Evolutionary conservation across 2,888 invertebrate genomes (phyloP).

Genomic region (Dasypolia templi): DNA sequence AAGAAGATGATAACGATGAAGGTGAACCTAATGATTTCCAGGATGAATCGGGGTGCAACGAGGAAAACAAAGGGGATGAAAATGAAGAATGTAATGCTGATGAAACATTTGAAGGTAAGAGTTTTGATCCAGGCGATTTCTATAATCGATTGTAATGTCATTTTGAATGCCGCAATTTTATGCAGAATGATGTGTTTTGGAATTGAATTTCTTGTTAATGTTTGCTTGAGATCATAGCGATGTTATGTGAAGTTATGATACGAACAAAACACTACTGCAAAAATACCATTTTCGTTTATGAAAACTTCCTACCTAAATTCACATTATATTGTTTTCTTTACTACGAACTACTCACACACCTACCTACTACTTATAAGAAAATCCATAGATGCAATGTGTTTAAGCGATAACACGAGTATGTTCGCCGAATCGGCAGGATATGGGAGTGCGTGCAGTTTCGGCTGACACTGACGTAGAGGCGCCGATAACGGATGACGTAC

Average conservation of each 20-base stretch:
- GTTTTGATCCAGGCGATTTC: not conserved
- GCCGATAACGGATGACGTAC: slow-evolving; percentile 86
- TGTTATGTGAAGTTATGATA: not conserved
- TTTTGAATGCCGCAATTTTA: not conserved
- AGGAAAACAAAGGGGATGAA: slow-evolving; percentile 68
- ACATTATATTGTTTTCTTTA: not conserved
- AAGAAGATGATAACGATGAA: slow-evolving; percentile 65
- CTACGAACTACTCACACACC: not conserved
- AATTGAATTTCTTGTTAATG: too few relatives aligned
- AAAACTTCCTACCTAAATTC: not conserved
- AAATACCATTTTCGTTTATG: not conserved
- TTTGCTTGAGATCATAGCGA: not conserved
- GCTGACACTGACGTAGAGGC: slow-evolving; percentile 83
- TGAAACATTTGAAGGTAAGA: slow-evolving; percentile 69
- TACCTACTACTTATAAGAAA: not conserved
- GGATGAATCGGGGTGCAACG: slow-evolving; percentile 69
- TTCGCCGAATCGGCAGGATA: slow-evolving; percentile 67
- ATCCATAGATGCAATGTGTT: slow-evolving; percentile 15
- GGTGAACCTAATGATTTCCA: slow-evolving; percentile 65
- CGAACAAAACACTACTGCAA: not conserved
- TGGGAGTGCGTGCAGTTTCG: slow-evolving; percentile 67
- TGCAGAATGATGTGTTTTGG: not conserved
- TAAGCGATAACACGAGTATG: slow-evolving; percentile 49
- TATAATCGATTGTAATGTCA: not conserved
- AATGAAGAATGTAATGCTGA: slow-evolving; percentile 65